These are phyloP conservation scores for Galemys pyrenaicus DNA, from an alignment of 2,113 vertebrate species.

Conservation along the genomic window DNA sequence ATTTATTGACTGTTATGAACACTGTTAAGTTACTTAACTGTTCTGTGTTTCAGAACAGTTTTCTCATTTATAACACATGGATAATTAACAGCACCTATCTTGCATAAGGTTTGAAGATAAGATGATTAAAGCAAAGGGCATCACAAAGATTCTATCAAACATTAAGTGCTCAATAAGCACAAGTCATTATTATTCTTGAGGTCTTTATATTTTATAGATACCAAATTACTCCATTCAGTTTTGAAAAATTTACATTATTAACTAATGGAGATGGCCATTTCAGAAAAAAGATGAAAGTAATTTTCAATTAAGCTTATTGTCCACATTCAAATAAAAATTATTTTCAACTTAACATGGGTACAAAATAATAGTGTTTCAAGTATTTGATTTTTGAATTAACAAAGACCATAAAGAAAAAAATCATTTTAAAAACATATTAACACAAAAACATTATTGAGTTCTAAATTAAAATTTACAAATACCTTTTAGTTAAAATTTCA, in stretches of 20 bases:
- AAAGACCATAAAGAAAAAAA: conserved; percentile 3
- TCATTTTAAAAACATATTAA: neutral
- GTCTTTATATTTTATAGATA: neutral
- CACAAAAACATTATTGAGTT: conserved; percentile 7
- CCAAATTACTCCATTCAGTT: neutral
- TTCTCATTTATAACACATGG: neutral
- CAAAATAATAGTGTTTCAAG: neutral
- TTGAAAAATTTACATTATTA: conserved; percentile 24
- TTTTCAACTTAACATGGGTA: neutral
- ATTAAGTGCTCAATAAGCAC: neutral
- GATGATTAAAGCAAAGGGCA: neutral
- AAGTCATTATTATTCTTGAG: neutral
- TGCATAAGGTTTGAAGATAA: neutral
- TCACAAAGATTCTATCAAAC: neutral
- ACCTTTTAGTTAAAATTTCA: conserved; percentile 5
- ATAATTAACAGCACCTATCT: neutral
- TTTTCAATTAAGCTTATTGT: neutral
- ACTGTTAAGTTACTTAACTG: neutral
- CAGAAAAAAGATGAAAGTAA: neutral
- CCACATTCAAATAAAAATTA: neutral
- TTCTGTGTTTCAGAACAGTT: neutral
- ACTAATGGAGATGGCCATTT: neutral
- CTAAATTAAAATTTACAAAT: neutral
- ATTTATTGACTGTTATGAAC: neutral
- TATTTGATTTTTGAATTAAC: conserved; percentile 6